A percentile compares a stretch with the other conserved stretches of the same genome.
Evolutionary conservation across 2,797 vertebrate genomes (phyloP).

Genomic region (Ctenosaura bakeri): DNA sequence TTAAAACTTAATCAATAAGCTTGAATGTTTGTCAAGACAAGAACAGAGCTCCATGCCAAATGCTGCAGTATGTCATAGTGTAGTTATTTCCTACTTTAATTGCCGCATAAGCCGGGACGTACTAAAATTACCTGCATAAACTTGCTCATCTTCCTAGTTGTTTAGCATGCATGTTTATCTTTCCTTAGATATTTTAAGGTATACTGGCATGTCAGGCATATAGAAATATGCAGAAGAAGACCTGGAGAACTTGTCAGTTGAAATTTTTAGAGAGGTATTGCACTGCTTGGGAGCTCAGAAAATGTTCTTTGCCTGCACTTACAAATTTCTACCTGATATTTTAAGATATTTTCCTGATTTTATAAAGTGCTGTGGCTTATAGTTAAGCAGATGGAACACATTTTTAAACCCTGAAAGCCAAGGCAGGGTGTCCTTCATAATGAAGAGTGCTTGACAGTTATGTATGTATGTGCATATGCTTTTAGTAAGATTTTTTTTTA

Average conservation of each 20-base stretch:
- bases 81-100: constrained; percentile 68
- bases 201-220: constrained; percentile 19
- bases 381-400: not conserved
- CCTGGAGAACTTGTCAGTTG: constrained; percentile 24
- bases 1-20: constrained; percentile 24
- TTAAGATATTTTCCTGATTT: not conserved
- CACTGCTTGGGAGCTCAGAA: not conserved
- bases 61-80: constrained; percentile 44
- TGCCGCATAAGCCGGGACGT: constrained; percentile 66
- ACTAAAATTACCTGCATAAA: constrained; percentile 61
- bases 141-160: constrained; percentile 45
- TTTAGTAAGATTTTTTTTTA: too few relatives aligned
- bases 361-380: too few relatives aligned
- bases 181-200: not conserved
- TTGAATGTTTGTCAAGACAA: constrained; percentile 47
- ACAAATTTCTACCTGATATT: not conserved
- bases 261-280: not conserved
- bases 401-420: not conserved
- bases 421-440: not conserved
- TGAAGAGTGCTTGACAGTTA: not conserved
- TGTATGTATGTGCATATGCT: too few relatives aligned
- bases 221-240: not conserved
- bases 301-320: not conserved
- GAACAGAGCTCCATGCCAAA: constrained; percentile 55
- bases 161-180: constrained; percentile 26